Conservation (phyloP, 2,113 vertebrate genomes). For the Gymnocephalus cernua region DNA sequence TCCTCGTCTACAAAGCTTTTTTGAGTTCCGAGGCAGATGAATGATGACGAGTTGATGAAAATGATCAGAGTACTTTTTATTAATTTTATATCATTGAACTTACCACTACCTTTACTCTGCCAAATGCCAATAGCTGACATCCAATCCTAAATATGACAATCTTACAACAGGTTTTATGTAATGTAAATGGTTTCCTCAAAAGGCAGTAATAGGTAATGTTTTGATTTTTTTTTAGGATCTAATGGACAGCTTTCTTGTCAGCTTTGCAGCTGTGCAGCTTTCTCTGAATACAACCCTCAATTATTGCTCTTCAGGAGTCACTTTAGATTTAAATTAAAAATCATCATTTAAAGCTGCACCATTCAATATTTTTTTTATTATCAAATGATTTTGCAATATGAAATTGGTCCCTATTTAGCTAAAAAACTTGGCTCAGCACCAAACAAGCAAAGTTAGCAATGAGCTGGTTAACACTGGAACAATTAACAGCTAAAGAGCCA, state of each 20-base stretch:
- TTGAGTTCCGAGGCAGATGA: background rate
- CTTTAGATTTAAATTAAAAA: no score
- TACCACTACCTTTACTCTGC: no score
- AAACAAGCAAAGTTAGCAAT: background rate
- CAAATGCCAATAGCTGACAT: background rate
- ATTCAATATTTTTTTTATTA: background rate
- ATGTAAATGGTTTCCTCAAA: background rate
- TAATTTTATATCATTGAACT: no score
- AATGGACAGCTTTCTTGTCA: background rate
- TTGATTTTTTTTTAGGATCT: background rate
- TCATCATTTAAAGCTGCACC: background rate
- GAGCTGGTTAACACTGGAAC: background rate
- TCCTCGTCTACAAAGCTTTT: background rate
- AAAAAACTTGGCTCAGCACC: background rate
- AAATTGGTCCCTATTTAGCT: background rate
- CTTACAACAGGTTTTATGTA: background rate
- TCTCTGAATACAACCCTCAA: background rate
- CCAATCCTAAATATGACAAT: background rate
- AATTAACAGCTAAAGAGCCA: background rate
- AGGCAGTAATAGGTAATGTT: background rate
- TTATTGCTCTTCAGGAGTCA: background rate
- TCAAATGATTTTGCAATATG: background rate
- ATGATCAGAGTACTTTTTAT: background rate
- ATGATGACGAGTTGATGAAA: background rate
- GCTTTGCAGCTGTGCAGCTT: background rate